Base-by-base conservation (phyloP, 2,797 vertebrate genomes). In the Pempheris klunzingeri region DNA sequence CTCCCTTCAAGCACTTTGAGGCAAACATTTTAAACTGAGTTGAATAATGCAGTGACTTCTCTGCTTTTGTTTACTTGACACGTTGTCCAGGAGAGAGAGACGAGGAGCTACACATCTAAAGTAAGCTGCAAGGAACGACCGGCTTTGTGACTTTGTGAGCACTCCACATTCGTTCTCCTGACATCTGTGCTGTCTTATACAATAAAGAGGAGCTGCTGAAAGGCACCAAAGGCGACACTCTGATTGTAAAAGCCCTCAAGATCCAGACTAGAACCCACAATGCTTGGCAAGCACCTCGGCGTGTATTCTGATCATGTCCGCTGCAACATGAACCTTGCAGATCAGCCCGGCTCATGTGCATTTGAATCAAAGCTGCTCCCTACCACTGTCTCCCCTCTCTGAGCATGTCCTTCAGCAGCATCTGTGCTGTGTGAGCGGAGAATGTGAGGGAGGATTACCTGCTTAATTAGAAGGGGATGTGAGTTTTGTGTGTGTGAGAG, bases 361-460 rank as follows among this genome's bases (percentile, higher is more conserved):
- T 81, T 65, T 76, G 67, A 81, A 85, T 84, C 69, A 74, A 80
- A 84, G 64, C 24, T 0, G 30, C 70, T 69, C 53, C 77, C 59
- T 39, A 14, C 62, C 43, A 49, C 78, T 71, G 68, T 67, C 67
- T 39, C 46, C n/a, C n/a, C 46, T 61, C 53, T 80, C 17, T 55
- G 14, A 72, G 60, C 66, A 22, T 64, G 71, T 87, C 71, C 76
- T 82, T 76, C 57, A 71, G 74, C 58, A 75, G 77, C 82, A 81
- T 86, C 78, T 85, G 83, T 77, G 74, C 58, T 34, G n/a, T 77
- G 69, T 65, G 63, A 69, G 49, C 50, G 44, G 52, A 66, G 47
- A 80, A 78, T 70, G 44, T 70, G 58, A 82, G 64, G 65, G 75
- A 78, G 80, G 78, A 88, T 83, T 87, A 89, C 83, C 82, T 85